Base-by-base conservation (phyloP, 2,797 vertebrate species). In the Falco biarmicus region DNA sequence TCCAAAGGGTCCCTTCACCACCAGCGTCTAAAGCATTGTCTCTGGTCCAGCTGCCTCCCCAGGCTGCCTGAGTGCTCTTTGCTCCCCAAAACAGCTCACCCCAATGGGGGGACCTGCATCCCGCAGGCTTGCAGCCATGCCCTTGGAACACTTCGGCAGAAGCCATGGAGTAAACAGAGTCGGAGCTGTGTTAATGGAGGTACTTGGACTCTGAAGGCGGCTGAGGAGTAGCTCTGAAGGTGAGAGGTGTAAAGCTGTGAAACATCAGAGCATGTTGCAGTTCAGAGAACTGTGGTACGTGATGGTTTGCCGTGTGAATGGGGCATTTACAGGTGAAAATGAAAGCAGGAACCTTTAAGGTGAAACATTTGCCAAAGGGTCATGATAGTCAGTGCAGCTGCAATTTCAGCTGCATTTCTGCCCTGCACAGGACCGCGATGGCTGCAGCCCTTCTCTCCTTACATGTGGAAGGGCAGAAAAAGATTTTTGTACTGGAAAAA, bases 391-490 rank as follows among this genome's bases (percentile, higher is more conserved):
- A 28, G 31, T 0, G 28, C 88, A 70, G 82, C 89, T 75, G 56
- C 18, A 34, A 75, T 61, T 70, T 66, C 92, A 89, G 90, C 64
- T 74, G 60, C 86, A 69, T 97, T 93, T 92, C 32, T 82, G 89
- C 95, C 96, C 94, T 76, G 84, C 88, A 51, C 66, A 29, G 48
- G 89, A 73, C 60, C 14, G 29, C 47, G 84, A 80, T 64, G 39
- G 9, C 32, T 29, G 53, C 60, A 47, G 45, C 32, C 4, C 48
- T 34, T 63, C 11, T 2, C 14, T 37, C 76, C 45, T 59, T 51
- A 94, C 28, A 74, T 76, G 57, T 90, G 91, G 81, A 93, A 88
- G 26, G 59, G 85, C 94, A 96, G 93, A 94, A 95, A 93, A 94
- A 70, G 95, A 34, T 51, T 61, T 81, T 96, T 70, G 24, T 95